Evolutionary conservation across 1,140 invertebrate species (phyloP), one percentile per base, ranked within the genome.

Genomic region (Cheumatopsyche charites): DNA sequence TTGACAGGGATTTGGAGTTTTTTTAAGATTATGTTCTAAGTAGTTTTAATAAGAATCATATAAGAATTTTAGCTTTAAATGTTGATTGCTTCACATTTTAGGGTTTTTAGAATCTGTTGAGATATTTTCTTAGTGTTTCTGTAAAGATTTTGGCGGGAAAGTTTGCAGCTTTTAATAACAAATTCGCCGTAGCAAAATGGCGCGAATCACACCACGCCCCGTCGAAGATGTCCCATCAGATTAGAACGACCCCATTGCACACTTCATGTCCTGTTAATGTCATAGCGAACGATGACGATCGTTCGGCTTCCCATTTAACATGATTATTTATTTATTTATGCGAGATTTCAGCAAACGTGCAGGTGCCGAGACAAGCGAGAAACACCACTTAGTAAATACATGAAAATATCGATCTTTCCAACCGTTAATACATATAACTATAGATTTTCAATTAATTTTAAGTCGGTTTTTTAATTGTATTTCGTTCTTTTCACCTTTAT

Each of bases 81-180:
- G n/a, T n/a, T n/a, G n/a, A n/a, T n/a, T n/a, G n/a, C n/a, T n/a
- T n/a, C n/a, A n/a, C n/a, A n/a, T n/a, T n/a, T n/a, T n/a, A n/a
- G n/a, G n/a, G n/a, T n/a, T n/a, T n/a, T n/a, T n/a, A n/a, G n/a
- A n/a, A n/a, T n/a, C n/a, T n/a, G n/a, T n/a, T n/a, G n/a, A n/a
- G n/a, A n/a, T n/a, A n/a, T n/a, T 49, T 13, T n/a, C 45, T 4
- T 36, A 36, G 29, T 9, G 9, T 36, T 36, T 36, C 3, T 4
- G 29, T 36, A 9, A n/a, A 9, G 29, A 4, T 36, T 36, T 36
- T 36, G 29, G 29, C 29, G 29, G 15, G 7, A 11, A 25, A 7
- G 47, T 63, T 23, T 55, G 69, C 70, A 66, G 66, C 67, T 75
- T 75, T 75, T 75, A 75, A 75, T 75, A 75, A 75, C 9, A 75